Evolutionary conservation across 1,140 invertebrate species (phyloP).

Genomic region (Drosophila bipectinata): DNA sequence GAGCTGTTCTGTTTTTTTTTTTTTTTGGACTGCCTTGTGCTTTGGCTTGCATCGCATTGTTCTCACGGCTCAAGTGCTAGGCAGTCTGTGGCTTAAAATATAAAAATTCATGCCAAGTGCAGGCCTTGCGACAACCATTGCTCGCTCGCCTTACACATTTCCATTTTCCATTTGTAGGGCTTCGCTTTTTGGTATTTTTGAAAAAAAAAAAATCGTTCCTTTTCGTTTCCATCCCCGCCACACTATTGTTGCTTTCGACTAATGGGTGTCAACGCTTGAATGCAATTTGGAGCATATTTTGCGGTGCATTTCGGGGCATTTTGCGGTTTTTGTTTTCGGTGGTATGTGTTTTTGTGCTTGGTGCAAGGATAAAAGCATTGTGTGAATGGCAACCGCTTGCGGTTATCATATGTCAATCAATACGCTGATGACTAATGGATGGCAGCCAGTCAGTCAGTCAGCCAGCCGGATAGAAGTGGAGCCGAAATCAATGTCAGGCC

Average conservation of each 20-base stretch:
- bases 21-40: slow-evolving; percentile 46
- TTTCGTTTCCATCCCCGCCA: slow-evolving; percentile 7
- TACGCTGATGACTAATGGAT: slow-evolving; percentile 65
- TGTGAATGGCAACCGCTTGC: slow-evolving; percentile 49
- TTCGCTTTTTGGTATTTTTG: slow-evolving; percentile 26
- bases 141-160: slow-evolving; percentile 50
- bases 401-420: slow-evolving; percentile 77
- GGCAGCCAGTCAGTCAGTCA: slow-evolving; percentile 23
- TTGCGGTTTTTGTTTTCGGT: slow-evolving; percentile 34
- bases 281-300: slow-evolving; percentile 79
- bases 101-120: slow-evolving; percentile 80
- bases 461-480: slow-evolving; percentile 3
- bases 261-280: slow-evolving; percentile 77
- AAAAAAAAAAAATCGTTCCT: neutral
- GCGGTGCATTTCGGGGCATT: slow-evolving; percentile 33
- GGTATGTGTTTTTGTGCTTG: slow-evolving; percentile 18
- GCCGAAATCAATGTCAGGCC: slow-evolving; percentile 60
- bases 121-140: slow-evolving; percentile 50
- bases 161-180: slow-evolving; percentile 48
- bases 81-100: slow-evolving; percentile 77
- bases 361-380: slow-evolving; percentile 51
- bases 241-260: slow-evolving; percentile 35
- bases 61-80: slow-evolving; percentile 70
- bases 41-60: slow-evolving; percentile 71
- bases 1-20: slow-evolving; percentile 8